A percentile compares a stretch with the other conserved stretches of the same genome.
phyloP scores from a whole-genome alignment of 2,888 invertebrate species.

The Drosophila subsilvestris region DNA sequence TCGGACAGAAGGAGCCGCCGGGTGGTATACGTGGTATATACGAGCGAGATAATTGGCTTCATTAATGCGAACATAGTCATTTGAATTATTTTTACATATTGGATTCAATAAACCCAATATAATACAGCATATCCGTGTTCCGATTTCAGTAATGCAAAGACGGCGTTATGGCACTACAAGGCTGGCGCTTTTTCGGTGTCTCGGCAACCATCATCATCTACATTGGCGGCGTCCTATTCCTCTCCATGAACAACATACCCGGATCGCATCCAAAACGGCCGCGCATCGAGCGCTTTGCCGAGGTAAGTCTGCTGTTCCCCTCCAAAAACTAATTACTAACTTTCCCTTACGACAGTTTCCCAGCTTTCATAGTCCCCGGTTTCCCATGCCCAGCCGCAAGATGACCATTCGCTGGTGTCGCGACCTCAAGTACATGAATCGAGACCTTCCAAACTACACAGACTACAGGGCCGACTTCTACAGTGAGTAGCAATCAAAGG shows the following conservation, averaged over 20 bases:
- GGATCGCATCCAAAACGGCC: slow-evolving; percentile 81
- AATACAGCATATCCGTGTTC: slow-evolving; percentile 3
- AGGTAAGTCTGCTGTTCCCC: slow-evolving; percentile 66
- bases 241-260: slow-evolving; percentile 84
- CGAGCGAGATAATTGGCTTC: slow-evolving; percentile 56
- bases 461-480: slow-evolving; percentile 72
- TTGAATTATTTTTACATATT: slow-evolving; percentile 40
- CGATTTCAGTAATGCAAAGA: slow-evolving; percentile 78
- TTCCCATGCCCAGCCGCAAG: slow-evolving; percentile 79
- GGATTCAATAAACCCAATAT: slow-evolving; percentile 7
- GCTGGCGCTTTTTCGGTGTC: slow-evolving; percentile 84
- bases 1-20: background rate
- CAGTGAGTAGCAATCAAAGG: slow-evolving; percentile 60
- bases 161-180: slow-evolving; percentile 83
- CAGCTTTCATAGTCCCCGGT: slow-evolving; percentile 80
- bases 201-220: slow-evolving; percentile 84
- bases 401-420: slow-evolving; percentile 84
- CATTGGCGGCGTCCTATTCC: slow-evolving; percentile 83
- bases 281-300: slow-evolving; percentile 81
- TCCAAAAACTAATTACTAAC: too few relatives aligned
- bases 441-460: slow-evolving; percentile 75
- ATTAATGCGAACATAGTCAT: slow-evolving; percentile 48
- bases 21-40: background rate
- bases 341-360: slow-evolving; percentile 66
- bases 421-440: slow-evolving; percentile 81